A percentile compares a stretch with the other conserved stretches of the same genome.
These are phyloP conservation scores for Pseudorhombus dupliciocellatus DNA, from an alignment of 2,113 vertebrate genomes.

Conservation along the genomic window DNA sequence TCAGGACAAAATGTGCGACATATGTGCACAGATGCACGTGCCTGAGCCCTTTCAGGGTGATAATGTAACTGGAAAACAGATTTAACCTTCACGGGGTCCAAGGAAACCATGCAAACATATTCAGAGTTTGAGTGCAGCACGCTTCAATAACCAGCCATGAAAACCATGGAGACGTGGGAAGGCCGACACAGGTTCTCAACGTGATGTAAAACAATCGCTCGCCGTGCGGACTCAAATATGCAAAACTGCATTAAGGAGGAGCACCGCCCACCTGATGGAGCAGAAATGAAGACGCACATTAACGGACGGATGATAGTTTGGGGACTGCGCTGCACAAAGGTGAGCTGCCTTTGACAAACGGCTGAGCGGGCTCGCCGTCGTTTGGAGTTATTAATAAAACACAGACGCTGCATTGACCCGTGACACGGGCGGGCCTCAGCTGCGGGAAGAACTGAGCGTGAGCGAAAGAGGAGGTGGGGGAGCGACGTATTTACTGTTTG, in stretches of 20 bases:
- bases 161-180: no score
- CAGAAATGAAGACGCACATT: conserved; percentile 35
- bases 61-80: no score
- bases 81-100: no score
- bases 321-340: conserved; percentile 46
- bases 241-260: conserved; percentile 8
- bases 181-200: no score
- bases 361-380: conserved; percentile 58
- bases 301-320: conserved; percentile 38
- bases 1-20: no score
- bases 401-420: conserved; percentile 70
- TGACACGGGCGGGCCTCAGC: conserved; percentile 48
- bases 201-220: not conserved
- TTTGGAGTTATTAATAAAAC: conserved; percentile 80
- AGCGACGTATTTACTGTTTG: conserved; percentile 46
- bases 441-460: no score
- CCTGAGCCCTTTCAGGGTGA: no score
- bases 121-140: no score
- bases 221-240: not conserved
- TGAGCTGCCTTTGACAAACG: conserved; percentile 62
- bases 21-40: no score
- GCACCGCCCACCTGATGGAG: conserved; percentile 18
- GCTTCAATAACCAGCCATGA: no score
- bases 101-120: no score
- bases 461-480: not conserved